Percentiles rank a stretch among this genome's conserved stretches.
Evolutionary conservation across 2,888 invertebrate species (phyloP).

Genomic region (Rhagonycha fulva): DNA sequence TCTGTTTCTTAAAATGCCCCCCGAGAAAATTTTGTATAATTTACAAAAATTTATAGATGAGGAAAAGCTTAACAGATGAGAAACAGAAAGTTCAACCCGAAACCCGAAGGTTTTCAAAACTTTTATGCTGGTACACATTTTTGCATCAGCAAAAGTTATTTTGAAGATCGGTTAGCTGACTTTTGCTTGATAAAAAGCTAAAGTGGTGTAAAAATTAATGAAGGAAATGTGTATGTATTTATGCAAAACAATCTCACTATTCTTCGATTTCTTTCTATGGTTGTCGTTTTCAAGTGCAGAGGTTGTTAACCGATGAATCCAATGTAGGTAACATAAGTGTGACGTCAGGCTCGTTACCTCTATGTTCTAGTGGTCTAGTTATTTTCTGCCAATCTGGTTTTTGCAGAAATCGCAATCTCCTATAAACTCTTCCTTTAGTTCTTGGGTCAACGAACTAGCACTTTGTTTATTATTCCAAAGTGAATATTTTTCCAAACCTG

Average conservation of each 20-base stretch:
- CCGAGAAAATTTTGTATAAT: not conserved
- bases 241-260: constrained; percentile 12
- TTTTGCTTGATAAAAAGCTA: not conserved
- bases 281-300: constrained; percentile 38
- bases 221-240: not conserved
- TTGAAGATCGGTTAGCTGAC: not conserved
- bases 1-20: not conserved
- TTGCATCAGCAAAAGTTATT: no score
- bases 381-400: constrained; percentile 44
- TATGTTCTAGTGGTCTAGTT: constrained; percentile 55
- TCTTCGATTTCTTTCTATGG: constrained; percentile 24
- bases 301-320: constrained; percentile 47
- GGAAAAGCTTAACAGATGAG: not conserved
- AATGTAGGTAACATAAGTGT: constrained; percentile 54
- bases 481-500: not conserved
- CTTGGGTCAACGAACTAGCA: constrained; percentile 25
- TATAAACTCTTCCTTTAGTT: constrained; percentile 19
- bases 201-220: not conserved
- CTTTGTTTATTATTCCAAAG: not conserved
- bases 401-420: constrained; percentile 24
- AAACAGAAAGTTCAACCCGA: no score
- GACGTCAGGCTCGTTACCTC: constrained; percentile 55
- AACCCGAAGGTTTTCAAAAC: no score
- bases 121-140: no score
- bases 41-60: not conserved